Evolutionary conservation across 1,140 invertebrate genomes (phyloP), one percentile per base, ranked within the genome.

Genomic region (Mamestra configurata): DNA sequence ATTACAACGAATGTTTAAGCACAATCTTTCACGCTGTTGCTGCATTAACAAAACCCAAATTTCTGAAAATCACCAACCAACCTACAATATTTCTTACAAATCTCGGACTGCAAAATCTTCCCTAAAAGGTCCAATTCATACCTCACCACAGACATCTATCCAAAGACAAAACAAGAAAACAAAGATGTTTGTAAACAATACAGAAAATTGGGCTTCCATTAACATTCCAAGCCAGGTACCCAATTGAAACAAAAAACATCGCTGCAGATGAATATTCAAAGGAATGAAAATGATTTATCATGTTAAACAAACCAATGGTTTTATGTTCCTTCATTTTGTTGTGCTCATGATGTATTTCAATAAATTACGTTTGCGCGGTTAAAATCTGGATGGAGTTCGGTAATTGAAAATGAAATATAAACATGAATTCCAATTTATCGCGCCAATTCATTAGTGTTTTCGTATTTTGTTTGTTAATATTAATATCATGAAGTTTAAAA

Each of bases 181-280:
- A 68, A 77, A 68, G 49, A 77, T 77, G 43, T 53, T 68, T 24
- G 7, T 40, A 66, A 64, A 77, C 75, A 77, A 77, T 77, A 75
- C 35, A 13, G 43, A 31, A 51, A 51, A 77, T 77, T 51, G 75
- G 40, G 61, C 13, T 53, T 53, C 59, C 75, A 77, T 77, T 77
- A 77, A 55, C 57, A 77, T 77, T 77, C 75, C 35, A 27, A 4
- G 75, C 46, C 43, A 77, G 73, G 46, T 37, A 51, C 75, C 27
- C 15, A 37, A 49, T 35, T 66, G 57, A 70, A 46, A 77, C 75
- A 66, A 77, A 77, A 68, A 66, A 77, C 75, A 77, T 40, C 15
- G 59, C 64, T 24, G 31, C 55, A 66, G 24, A 85, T 85, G 81
- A 85, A 83, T 85, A 83, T 85, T 85, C 80, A 82, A 64, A 57